Evolutionary conservation across 2,113 vertebrate species (phyloP).

Genomic region (Oriolus oriolus): DNA sequence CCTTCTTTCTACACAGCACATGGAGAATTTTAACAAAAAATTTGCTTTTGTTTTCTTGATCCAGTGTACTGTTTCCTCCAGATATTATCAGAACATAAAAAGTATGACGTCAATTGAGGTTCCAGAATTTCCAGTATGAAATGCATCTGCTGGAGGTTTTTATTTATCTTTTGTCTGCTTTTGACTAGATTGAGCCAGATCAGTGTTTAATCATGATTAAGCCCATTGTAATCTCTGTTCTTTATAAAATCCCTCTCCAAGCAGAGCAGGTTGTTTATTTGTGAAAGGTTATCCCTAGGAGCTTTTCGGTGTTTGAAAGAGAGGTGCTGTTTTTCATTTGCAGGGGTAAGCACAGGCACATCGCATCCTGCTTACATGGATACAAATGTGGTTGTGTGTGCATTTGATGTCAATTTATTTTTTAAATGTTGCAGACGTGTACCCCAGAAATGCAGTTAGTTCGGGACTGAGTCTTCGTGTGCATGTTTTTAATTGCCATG

Average conservation of each 20-base stretch:
- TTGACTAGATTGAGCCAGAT: constrained; percentile 46
- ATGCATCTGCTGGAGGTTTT: constrained; percentile 46
- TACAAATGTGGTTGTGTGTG: not conserved
- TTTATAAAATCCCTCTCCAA: constrained; percentile 10
- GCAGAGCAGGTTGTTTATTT: constrained; percentile 40
- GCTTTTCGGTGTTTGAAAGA: not conserved
- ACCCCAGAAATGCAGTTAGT: not conserved
- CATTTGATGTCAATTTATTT: not conserved
- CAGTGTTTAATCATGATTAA: constrained; percentile 52
- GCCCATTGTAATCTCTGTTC: constrained; percentile 38
- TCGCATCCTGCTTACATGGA: not conserved
- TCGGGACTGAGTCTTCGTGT: not conserved
- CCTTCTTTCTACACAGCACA: not conserved
- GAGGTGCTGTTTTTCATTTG: not conserved
- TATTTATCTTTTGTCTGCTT: constrained; percentile 55
- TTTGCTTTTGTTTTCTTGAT: constrained; percentile 42
- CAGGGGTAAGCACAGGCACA: not conserved
- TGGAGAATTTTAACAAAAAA: constrained; percentile 31
- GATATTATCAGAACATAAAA: constrained; percentile 51
- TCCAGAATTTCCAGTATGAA: constrained; percentile 54
- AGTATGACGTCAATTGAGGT: constrained; percentile 34
- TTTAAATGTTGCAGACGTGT: not conserved
- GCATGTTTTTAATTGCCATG: not conserved
- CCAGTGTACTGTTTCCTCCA: constrained; percentile 32
- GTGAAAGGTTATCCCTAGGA: not conserved